Evolutionary conservation across 2,888 invertebrate genomes (phyloP), one percentile per base, ranked within the genome.

Genomic region (Temnothorax unifasciatus): DNA sequence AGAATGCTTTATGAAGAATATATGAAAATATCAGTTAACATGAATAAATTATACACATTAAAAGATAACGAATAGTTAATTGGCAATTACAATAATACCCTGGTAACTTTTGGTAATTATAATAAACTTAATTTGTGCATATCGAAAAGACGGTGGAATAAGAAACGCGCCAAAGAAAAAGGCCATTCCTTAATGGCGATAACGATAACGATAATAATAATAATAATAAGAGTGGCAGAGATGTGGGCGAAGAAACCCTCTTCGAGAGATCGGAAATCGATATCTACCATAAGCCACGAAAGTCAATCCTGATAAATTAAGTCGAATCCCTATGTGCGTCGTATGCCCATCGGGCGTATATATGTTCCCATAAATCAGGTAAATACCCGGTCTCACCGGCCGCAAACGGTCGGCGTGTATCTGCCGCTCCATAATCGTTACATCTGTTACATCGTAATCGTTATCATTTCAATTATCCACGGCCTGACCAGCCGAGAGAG

Each of bases 401-500:
- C 69, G 82, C 68, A 52, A 69, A 74, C 64, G 47, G 21, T 59
- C 61, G 64, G 21, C 61, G 77, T 74, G 63, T 81, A 87, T 82
- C 84, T 86, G 82, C 82, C 84, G 59, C 77, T 57, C 41, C 34
- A 83, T 79, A 79, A 82, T 79, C 77, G 81, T 82, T 85, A 73
- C 83, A 86, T 86, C 85, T 85, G 87, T 79, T 87, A 84, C 76
- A 77, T 83, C 71, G 83, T 77, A 85, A 84, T 89, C 76, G 79
- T 87, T 88, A 86, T 86, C 82, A 83, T 81, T 87, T 82, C 83
- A 82, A 85, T 87, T 84, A 66, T 54, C 83, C 74, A 44, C 50
- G 2, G 64, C 29, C 6, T n/a, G 44, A 21, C 29, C 59, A 11
- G 29, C 38, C 59, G 47, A 79, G 61, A 50, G 47, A 79, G 61